Base-by-base conservation (phyloP, 30 jellyfish, hydroid and myxozoan genomes). In the Hydra vulgaris region DNA sequence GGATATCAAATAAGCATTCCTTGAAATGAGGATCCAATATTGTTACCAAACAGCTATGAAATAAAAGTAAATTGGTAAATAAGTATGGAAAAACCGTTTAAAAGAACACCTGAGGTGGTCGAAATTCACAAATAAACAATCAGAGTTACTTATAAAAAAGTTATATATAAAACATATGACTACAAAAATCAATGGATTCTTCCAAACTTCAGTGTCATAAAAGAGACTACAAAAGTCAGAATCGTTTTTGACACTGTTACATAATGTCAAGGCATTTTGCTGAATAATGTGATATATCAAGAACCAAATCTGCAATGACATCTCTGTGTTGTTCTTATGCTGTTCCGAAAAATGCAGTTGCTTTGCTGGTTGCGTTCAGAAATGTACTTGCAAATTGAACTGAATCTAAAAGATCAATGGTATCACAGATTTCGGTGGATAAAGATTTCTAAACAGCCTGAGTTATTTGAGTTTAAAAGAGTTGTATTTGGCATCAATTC, bases 371-470 rank as follows among this genome's bases (percentile, higher is more conserved):
- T n/a, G n/a, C n/a, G n/a, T 68, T 82, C 89, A 0, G 91, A 79
- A 26, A 85, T 79, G 94, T 85, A 79, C 56, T 54, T 85, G 18
- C 81, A 73, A 53, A 85, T 85, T 22, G 54, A n/a, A 15, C 54
- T 76, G 21, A 16, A 70, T 18, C 55, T 23, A 22, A 0, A 20
- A 5, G 85, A 84, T 25, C 73, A 87, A 17, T 70, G 25, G 19
- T 77, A n/a, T 77, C 84, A 75, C 71, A 68, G 92, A n/a, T n/a
- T n/a, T n/a, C n/a, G 18, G 78, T 85, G 79, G 85, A 73, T 25
- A 53, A 7, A 20, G 23, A 18, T 55, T 72, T 17, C 79, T 53
- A 54, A 7, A 68, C 12, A 69, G 71, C 52, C 85, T 79, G 79
- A 87, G 79, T 7, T 86, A 56, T 56, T 56, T 56, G 71, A 56